Evolutionary conservation across 2,888 invertebrate species (phyloP), one percentile per base, ranked within the genome.

Genomic region (Dromius quadrimaculatus): DNA sequence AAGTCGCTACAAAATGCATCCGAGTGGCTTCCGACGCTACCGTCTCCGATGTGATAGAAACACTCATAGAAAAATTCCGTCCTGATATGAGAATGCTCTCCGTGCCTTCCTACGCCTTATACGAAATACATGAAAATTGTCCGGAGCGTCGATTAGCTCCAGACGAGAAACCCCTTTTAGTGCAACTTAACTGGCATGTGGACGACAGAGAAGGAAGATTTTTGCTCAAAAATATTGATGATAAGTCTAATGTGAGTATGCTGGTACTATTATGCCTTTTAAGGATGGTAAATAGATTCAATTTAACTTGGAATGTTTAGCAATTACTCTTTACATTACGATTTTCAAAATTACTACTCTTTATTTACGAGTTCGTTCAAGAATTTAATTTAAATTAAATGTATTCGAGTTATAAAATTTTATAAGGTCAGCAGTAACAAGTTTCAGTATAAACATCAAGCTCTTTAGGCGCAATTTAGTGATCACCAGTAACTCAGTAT

Each of bases 101-200:
- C 13, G 87, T 91, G 73, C 90, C 90, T 71, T 90, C 90, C 76
- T 91, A 91, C 81, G 90, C 91, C 34, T 83, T 91, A 73, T 91
- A 90, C 84, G 91, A 91, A 84, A 87, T 91, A 63, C 91, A 91
- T 83, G 83, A 83, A 74, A 81, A 82, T 28, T 89, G 90, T 73
- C 89, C 90, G 41, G 98, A 99, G 85, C 87, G 98, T 72, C 89
- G 92, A 77, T 86, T 99, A 79, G 90, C 91, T 75, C 90, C 92
- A 17, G 94, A 95, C 78, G 98, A 99, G 85, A 94, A 95, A 80
- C 98, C 99, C 0, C 85, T 99, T 72, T 85, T 97, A 73, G 98
- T 99, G 71, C 99, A 99, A 84, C 88, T 99, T 69, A 98, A 97
- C 85, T 99, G 99, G 99, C 98, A 98, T 81, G 95, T 96, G 71